A percentile compares a stretch with the other conserved stretches of the same genome.
Conservation (phyloP, 2,113 vertebrate genomes). For the Amphilophus citrinellus region DNA sequence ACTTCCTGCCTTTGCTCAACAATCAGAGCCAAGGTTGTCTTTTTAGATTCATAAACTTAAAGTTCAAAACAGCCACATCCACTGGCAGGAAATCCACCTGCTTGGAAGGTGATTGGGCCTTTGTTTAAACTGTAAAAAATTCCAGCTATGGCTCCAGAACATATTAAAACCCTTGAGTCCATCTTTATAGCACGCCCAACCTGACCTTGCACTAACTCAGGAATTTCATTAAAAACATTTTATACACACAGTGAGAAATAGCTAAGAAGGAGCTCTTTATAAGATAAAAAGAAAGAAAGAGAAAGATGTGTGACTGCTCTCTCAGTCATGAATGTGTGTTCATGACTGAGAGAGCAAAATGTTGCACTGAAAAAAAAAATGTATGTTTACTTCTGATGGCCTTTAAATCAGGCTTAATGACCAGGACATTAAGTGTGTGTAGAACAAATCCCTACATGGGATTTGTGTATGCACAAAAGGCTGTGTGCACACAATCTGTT, state of each 20-base stretch:
- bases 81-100: conserved; percentile 52
- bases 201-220: conserved; percentile 35
- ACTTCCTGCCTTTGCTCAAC: conserved; percentile 23
- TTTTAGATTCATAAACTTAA: conserved; percentile 17
- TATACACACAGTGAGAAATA: conserved; percentile 1
- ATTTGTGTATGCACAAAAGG: background rate
- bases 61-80: conserved; percentile 49
- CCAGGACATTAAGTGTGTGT: background rate
- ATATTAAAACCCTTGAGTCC: conserved; percentile 7
- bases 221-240: conserved; percentile 38
- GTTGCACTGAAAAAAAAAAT: background rate
- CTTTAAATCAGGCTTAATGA: background rate
- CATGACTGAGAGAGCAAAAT: fast-evolving
- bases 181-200: conserved; percentile 39
- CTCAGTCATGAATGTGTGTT: background rate
- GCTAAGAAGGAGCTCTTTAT: background rate
- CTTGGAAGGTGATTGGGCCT: conserved; percentile 31
- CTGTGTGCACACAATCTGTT: background rate
- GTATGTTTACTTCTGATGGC: background rate
- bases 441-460: background rate
- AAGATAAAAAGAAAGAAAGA: background rate
- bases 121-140: conserved; percentile 69
- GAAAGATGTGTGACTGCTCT: background rate
- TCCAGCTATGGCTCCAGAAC: conserved; percentile 55
- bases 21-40: conserved; percentile 27